Evolutionary conservation across 2,888 invertebrate species (phyloP).

Genomic region (Biston stratarius): DNA sequence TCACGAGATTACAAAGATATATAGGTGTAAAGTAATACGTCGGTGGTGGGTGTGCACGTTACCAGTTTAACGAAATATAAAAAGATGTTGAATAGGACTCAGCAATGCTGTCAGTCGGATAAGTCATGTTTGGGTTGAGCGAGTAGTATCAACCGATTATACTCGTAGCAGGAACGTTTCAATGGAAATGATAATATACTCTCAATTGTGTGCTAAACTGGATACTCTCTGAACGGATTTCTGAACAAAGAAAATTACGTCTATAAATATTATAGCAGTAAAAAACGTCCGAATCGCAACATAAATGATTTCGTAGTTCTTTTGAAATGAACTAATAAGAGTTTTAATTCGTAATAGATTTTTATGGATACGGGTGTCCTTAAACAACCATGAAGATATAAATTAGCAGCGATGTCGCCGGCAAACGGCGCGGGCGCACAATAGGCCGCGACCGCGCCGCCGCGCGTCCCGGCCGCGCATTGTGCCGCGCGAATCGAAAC

Average conservation of each 20-base stretch:
- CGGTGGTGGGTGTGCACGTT: conserved; percentile 8
- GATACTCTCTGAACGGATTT: conserved; percentile 68
- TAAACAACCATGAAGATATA: conserved; percentile 84
- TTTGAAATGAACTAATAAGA: conserved; percentile 68
- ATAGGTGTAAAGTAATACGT: conserved; percentile 52
- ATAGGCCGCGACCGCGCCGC: conserved; percentile 62
- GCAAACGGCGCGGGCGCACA: conserved; percentile 67
- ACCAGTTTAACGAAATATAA: conserved; percentile 36
- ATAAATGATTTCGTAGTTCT: conserved; percentile 74
- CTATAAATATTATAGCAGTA: conserved; percentile 78
- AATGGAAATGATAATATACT: conserved; percentile 81
- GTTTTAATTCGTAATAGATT: conserved; percentile 67
- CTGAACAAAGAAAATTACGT: conserved; percentile 71
- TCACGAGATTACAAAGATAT: conserved; percentile 56
- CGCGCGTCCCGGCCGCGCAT: conserved; percentile 64
- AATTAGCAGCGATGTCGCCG: conserved; percentile 73
- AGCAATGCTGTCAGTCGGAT: conserved; percentile 42
- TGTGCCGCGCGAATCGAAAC: conserved; percentile 83
- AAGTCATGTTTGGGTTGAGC: conserved; percentile 57
- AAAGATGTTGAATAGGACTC: conserved; percentile 45
- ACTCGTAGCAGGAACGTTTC: conserved; percentile 60
- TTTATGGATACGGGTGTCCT: conserved; percentile 66
- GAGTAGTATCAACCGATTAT: conserved; percentile 63
- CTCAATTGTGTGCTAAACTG: conserved; percentile 81
- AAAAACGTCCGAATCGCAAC: conserved; percentile 65